Conservation (phyloP, 2,113 vertebrate species). For the Astur gentilis region DNA sequence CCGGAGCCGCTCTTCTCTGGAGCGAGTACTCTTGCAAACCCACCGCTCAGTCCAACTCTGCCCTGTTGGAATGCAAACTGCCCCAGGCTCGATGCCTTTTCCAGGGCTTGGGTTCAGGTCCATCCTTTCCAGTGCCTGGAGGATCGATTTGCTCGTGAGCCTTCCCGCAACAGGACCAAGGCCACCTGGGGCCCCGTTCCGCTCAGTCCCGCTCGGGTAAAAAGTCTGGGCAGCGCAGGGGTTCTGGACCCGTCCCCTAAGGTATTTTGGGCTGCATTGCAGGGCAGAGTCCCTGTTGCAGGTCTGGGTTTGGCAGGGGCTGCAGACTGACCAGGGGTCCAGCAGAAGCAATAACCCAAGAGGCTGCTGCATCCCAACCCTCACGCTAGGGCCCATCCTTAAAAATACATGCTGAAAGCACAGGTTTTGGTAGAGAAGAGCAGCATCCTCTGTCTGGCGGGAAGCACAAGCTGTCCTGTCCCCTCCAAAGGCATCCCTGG, state of each 20-base stretch:
- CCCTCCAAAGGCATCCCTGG: not conserved
- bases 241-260: not conserved
- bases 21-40: rapidly evolving
- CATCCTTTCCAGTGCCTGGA: not conserved
- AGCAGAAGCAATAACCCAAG: not conserved
- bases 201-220: rapidly evolving
- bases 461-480: not conserved
- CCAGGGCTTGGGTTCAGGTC: not conserved
- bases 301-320: not conserved
- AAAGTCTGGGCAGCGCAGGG: not conserved
- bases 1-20: not conserved
- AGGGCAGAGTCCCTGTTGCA: not conserved
- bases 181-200: not conserved
- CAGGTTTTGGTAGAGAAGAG: not conserved
- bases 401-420: not conserved
- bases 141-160: not conserved
- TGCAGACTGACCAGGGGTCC: not conserved
- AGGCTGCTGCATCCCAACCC: not conserved
- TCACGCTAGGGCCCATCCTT: not conserved
- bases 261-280: not conserved
- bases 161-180: not conserved
- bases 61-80: rapidly evolving
- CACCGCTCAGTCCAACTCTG: rapidly evolving
- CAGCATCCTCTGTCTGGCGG: not conserved
- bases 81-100: not conserved